Conservation (phyloP, 2,797 vertebrate genomes). For the Dendrocincla tyrannina region DNA sequence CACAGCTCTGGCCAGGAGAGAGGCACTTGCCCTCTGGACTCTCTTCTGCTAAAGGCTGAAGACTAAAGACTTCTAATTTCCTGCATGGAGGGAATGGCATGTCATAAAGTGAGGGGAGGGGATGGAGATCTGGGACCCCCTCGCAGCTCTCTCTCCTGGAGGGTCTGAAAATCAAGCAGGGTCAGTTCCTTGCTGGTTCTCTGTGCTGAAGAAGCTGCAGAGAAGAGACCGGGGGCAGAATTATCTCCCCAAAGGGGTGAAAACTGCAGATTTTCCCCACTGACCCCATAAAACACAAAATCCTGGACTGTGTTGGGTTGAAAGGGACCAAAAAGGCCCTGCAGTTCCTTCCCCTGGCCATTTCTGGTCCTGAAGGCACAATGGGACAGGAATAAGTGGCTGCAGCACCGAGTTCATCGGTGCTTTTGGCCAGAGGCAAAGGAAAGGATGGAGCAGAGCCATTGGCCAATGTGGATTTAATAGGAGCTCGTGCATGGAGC, state of each 20-base stretch:
- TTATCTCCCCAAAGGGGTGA: background rate
- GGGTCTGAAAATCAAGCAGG: background rate
- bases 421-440: background rate
- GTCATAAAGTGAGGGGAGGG: background rate
- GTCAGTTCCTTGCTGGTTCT: background rate
- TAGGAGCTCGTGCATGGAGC: background rate
- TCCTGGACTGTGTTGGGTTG: background rate
- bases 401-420: background rate
- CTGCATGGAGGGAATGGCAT: fast-evolving
- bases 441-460: background rate
- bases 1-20: background rate
- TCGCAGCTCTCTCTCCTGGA: background rate
- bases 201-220: background rate
- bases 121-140: background rate
- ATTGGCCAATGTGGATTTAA: background rate
- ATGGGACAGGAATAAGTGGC: background rate
- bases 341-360: fast-evolving
- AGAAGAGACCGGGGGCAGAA: background rate
- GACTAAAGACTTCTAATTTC: background rate
- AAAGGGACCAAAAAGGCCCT: background rate
- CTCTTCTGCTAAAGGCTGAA: no score
- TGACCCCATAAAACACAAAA: background rate
- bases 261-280: fast-evolving
- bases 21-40: background rate
- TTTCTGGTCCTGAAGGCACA: background rate